These are phyloP conservation scores for Mystacornis crossleyi DNA, from an alignment of 2,113 vertebrate genomes.

Conservation along the genomic window DNA sequence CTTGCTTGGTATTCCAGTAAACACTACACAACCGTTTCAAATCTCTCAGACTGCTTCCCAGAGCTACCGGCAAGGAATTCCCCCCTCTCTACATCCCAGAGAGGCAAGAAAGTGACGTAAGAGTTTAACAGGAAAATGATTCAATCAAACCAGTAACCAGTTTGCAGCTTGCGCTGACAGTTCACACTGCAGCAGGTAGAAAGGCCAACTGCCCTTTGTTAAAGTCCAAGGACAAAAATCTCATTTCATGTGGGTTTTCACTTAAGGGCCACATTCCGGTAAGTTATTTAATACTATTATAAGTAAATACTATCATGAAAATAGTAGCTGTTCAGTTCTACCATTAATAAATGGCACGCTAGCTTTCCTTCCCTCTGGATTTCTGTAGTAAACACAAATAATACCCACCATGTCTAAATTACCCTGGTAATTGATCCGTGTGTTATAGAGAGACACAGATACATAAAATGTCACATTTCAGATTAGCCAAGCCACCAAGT, in stretches of 20 bases:
- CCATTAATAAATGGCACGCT: neutral
- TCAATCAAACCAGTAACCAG: neutral
- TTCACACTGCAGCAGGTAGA: fast-evolving
- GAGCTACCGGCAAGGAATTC: neutral
- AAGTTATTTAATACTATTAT: neutral
- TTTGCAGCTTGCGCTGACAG: neutral
- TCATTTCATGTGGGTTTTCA: neutral
- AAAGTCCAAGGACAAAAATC: neutral
- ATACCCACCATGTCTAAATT: neutral
- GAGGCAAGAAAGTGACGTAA: neutral
- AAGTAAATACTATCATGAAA: neutral
- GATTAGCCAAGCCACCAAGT: neutral
- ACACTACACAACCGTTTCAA: neutral
- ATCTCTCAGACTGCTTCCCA: neutral
- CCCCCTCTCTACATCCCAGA: neutral
- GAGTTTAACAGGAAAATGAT: neutral
- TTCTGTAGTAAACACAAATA: neutral
- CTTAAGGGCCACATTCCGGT: neutral
- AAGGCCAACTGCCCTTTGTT: neutral
- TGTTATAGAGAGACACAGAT: neutral
- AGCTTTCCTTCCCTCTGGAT: neutral
- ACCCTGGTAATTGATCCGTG: neutral
- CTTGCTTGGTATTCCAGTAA: neutral
- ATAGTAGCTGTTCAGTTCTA: neutral
- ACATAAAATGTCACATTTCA: neutral